Evolutionary conservation across 37 sponge, comb jelly and placozoan genomes (phyloP).

Genomic region (Hexactinellida sp.): DNA sequence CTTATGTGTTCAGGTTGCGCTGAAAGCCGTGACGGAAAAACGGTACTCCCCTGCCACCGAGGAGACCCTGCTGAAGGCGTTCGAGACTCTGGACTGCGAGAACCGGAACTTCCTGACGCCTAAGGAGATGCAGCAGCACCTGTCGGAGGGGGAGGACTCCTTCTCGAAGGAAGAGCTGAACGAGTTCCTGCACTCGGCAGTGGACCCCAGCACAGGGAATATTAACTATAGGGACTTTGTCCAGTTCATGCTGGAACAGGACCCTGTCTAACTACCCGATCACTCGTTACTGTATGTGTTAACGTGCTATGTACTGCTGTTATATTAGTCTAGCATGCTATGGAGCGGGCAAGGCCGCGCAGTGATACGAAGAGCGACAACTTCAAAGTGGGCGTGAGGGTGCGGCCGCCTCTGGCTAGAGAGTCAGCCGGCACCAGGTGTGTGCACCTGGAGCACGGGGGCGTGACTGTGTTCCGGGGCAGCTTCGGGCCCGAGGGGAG

Average conservation of each 20-base stretch:
- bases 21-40: slow-evolving; percentile 19
- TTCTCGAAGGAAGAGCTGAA: slow-evolving; percentile 33
- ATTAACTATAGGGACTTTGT: slow-evolving; percentile 35
- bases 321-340: background rate
- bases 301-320: background rate
- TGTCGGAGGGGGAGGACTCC: slow-evolving; percentile 26
- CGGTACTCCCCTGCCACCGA: background rate
- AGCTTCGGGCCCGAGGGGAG: background rate
- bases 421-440: background rate
- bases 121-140: slow-evolving; percentile 23
- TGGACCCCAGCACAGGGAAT: slow-evolving; percentile 25
- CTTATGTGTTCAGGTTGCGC: slow-evolving; percentile 24
- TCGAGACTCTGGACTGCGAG: slow-evolving; percentile 31
- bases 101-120: slow-evolving; percentile 21
- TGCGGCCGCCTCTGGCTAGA: background rate
- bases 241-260: slow-evolving; percentile 29
- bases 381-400: background rate
- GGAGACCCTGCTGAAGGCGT: slow-evolving; percentile 23
- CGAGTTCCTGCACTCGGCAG: slow-evolving; percentile 30
- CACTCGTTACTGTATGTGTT: background rate
- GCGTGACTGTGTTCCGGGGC: background rate
- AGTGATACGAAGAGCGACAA: background rate
- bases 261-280: background rate
- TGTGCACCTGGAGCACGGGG: slow-evolving; percentile 5
- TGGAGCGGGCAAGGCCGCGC: too few relatives aligned